These are phyloP conservation scores for Drosophila nigricruria DNA, from an alignment of 2,888 invertebrate genomes.

Conservation along the genomic window DNA sequence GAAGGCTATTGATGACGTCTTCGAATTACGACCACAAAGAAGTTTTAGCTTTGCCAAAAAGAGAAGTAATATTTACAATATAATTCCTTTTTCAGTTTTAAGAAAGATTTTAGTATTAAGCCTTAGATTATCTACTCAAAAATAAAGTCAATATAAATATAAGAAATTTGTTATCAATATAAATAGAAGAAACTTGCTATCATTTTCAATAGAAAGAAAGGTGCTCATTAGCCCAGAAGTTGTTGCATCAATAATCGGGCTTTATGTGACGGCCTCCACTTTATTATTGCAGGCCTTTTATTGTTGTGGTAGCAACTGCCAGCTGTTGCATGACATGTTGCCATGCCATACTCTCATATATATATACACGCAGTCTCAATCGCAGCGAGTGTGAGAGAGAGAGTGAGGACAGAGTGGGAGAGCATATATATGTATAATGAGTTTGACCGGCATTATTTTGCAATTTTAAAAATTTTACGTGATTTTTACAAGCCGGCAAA, in stretches of 20 bases:
- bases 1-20: no score
- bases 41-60: neutral
- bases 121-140: neutral
- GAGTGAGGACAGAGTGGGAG: neutral
- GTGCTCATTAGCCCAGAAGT: neutral
- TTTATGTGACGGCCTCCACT: constrained; percentile 2
- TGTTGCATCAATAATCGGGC: constrained; percentile 3
- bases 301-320: constrained; percentile 33
- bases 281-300: constrained; percentile 18
- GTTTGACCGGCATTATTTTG: constrained; percentile 79
- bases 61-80: no score
- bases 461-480: constrained; percentile 73
- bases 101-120: neutral
- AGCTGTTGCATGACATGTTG: constrained; percentile 64
- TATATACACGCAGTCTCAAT: neutral
- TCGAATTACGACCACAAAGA: no score
- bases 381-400: constrained; percentile 6
- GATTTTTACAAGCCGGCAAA: constrained; percentile 68
- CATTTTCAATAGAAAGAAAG: neutral
- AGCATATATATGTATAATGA: constrained; percentile 61
- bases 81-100: no score
- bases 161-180: no score
- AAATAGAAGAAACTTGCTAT: neutral
- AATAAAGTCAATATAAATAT: neutral
- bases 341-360: constrained; percentile 7